Base-by-base conservation (phyloP, 1,140 invertebrate species). In the Neodiprion lecontei region DNA sequence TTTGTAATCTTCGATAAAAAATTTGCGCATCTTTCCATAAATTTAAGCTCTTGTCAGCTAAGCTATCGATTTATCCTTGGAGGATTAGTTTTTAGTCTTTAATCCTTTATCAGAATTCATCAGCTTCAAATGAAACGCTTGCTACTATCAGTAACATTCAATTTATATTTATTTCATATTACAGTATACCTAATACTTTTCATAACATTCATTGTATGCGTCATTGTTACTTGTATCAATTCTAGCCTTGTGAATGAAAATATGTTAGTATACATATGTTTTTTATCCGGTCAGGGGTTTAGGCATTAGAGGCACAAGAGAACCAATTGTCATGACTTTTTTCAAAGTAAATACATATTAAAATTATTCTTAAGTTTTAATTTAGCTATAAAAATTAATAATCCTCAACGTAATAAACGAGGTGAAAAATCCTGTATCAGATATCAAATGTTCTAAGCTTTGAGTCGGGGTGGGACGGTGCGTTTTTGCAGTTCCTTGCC, bases 11-110 rank as follows among this genome's bases (percentile, higher is more conserved):
- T 61, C 4, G 53, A 61, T 61, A 61, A 61, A 61, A 61, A 12
- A 61, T 9, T 61, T 9, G 11, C 53, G 9, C 5, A 61, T 61
- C 53, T 61, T 17, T 61, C 9, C n/a, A 61, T 61, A 14, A 61
- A 61, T 61, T 17, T 61, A 61, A 61, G 53, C 53, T 61, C 53
- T 61, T 61, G 53, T 9, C 53, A 61, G 53, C 53, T 61, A 61
- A 61, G 53, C 53, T 61, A 14, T 61, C 53, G 53, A 5, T 61
- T 61, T 0, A 7, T 61, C 9, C 9, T 61, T 61, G 4, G 53
- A 61, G 53, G 53, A 61, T 61, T 17, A 5, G 9, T 61, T 14
- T 61, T 61, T 9, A 61, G 53, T 61, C 53, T 61, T 61, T 61
- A 61, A 61, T 61, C 9, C 53, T 61, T 61, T 61, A 61, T 61